Percentiles rank a stretch among this genome's conserved stretches.
These are phyloP conservation scores for Andrena cerasifolii DNA, from an alignment of 1,140 invertebrate species.

Conservation along the genomic window DNA sequence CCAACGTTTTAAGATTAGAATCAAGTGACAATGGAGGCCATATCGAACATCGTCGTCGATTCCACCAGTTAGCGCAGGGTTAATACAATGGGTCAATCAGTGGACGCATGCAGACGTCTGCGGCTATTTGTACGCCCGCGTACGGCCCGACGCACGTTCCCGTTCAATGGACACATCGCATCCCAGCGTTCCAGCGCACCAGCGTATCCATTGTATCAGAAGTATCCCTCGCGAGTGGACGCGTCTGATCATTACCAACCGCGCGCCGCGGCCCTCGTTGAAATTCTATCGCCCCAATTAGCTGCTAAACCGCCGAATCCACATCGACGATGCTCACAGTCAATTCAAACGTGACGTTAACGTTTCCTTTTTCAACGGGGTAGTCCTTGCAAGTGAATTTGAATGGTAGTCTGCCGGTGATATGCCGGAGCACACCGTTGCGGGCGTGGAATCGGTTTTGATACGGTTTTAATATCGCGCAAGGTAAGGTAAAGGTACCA, in stretches of 20 bases:
- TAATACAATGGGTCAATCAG: slow-evolving; percentile 69
- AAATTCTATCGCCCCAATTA: slow-evolving; percentile 60
- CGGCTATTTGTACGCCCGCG: slow-evolving; percentile 22
- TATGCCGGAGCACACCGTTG: too few relatives aligned
- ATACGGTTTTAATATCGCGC: too few relatives aligned
- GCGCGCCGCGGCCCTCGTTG: not conserved
- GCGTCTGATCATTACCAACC: slow-evolving; percentile 19
- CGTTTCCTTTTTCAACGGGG: too few relatives aligned
- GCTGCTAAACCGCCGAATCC: slow-evolving; percentile 27
- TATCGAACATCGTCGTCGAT: slow-evolving; percentile 61
- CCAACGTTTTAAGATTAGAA: too few relatives aligned
- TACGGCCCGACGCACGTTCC: not conserved
- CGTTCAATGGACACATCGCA: not conserved
- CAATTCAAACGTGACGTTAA: not conserved
- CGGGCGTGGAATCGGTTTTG: too few relatives aligned
- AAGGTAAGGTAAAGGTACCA: too few relatives aligned
- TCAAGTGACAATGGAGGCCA: slow-evolving; percentile 11
- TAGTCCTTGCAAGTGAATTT: too few relatives aligned
- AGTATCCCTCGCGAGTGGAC: slow-evolving; percentile 38
- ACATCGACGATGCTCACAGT: not conserved
- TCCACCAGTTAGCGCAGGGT: slow-evolving; percentile 54
- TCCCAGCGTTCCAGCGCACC: not conserved
- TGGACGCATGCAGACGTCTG: slow-evolving; percentile 19
- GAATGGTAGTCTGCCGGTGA: too few relatives aligned
- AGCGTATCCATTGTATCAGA: slow-evolving; percentile 48